phyloP scores from a whole-genome alignment of 1,140 invertebrate genomes.

The Drosophila persimilis region DNA sequence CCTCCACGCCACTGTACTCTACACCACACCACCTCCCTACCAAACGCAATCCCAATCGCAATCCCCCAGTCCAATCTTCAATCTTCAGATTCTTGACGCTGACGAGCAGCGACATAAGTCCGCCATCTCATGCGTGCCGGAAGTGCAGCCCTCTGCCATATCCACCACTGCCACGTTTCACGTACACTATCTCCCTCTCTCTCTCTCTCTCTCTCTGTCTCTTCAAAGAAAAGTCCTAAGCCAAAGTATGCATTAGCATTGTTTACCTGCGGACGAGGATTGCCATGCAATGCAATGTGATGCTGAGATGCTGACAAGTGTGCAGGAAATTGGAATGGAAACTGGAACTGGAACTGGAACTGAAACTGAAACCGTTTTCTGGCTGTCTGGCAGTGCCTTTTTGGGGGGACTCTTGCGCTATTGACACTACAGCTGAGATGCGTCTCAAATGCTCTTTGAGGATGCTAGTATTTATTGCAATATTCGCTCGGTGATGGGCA shows the following conservation, averaged over 20 bases:
- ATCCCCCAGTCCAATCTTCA: neutral
- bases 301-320: conserved; percentile 53
- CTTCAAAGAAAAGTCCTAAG: conserved; percentile 33
- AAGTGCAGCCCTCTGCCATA: conserved; percentile 33
- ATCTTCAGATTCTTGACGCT: conserved; percentile 23
- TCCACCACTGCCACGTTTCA: neutral
- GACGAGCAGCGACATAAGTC: conserved; percentile 60
- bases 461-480: conserved; percentile 24
- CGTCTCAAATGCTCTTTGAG: neutral
- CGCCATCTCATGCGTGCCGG: conserved; percentile 42
- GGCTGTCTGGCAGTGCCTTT: neutral
- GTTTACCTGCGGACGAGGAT: conserved; percentile 56
- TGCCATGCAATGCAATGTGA: neutral
- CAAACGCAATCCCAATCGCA: conserved; percentile 1
- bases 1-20: neutral
- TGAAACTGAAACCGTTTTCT: conserved; percentile 33
- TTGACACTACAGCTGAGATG: conserved; percentile 18
- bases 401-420: conserved; percentile 4
- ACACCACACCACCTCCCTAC: neutral
- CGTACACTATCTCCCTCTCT: neutral
- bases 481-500: conserved; percentile 23
- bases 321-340: conserved; percentile 60
- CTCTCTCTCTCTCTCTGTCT: neutral
- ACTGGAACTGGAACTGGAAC: too few species aligned
- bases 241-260: conserved; percentile 71